phyloP scores from a whole-genome alignment of 53 echinoderm and acorn worm genomes.

The Echinarachnius parma region DNA sequence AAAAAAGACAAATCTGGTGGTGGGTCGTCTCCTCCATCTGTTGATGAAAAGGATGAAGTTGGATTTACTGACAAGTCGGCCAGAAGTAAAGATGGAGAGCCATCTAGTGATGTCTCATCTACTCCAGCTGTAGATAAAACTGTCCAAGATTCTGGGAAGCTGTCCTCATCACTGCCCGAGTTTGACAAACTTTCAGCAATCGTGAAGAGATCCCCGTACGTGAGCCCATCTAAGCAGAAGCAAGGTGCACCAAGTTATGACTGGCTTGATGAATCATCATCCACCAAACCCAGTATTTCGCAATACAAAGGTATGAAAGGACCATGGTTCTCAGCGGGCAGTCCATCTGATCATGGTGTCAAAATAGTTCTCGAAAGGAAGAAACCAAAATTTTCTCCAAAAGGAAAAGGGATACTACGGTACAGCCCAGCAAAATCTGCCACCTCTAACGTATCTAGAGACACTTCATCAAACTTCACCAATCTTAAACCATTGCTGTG shows the following conservation, averaged over 20 bases:
- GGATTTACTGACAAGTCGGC: too few species aligned
- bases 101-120: too few species aligned
- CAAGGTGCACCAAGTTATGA: background rate
- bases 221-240: background rate
- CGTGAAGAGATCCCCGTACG: constrained; percentile 3
- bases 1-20: too few species aligned
- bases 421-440: too few species aligned
- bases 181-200: constrained; percentile 27
- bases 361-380: constrained; percentile 15
- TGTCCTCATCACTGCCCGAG: constrained; percentile 31
- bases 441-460: too few species aligned
- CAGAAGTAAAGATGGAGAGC: too few species aligned
- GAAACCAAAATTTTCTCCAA: background rate
- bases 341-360: constrained; percentile 13
- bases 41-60: too few species aligned
- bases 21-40: too few species aligned
- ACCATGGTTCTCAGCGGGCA: constrained; percentile 20
- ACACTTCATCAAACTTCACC: too few species aligned
- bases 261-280: constrained; percentile 1
- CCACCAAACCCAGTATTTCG: background rate
- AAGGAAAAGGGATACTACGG: constrained; percentile 13
- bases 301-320: constrained; percentile 15
- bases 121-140: too few species aligned
- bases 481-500: too few species aligned
- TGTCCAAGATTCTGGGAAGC: background rate